phyloP scores from a whole-genome alignment of 2,113 vertebrate genomes.

The Perca fluviatilis region DNA sequence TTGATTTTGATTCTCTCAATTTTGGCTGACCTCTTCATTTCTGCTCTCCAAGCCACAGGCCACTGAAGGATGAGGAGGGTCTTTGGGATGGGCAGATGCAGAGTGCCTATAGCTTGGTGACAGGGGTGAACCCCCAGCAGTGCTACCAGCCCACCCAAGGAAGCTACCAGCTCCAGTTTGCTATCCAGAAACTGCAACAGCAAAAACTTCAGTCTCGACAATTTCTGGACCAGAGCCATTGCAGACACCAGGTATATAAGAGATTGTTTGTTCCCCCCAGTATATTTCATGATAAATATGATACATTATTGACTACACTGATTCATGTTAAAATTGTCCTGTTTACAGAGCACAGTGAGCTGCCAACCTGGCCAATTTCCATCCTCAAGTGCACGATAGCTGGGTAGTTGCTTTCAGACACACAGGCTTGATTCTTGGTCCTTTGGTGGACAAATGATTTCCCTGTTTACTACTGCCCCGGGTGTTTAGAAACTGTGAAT shows the following conservation, averaged over 20 bases:
- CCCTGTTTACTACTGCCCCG: neutral
- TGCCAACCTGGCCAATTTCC: constrained; percentile 12
- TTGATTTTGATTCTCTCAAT: neutral
- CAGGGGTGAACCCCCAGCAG: constrained; percentile 75
- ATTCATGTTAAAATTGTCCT: neutral
- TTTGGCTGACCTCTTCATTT: constrained; percentile 6
- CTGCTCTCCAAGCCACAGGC: constrained; percentile 69
- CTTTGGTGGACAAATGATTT: constrained; percentile 29
- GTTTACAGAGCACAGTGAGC: neutral
- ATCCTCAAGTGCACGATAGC: neutral
- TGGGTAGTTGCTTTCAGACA: constrained; percentile 28
- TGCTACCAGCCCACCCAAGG: constrained; percentile 76
- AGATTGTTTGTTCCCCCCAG: neutral
- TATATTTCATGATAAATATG: constrained; percentile 10
- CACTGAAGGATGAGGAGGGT: constrained; percentile 72
- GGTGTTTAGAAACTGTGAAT: too few species aligned
- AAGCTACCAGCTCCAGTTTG: constrained; percentile 90
- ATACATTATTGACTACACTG: neutral
- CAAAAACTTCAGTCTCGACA: constrained; percentile 89
- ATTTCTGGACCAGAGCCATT: constrained; percentile 87
- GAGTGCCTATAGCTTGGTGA: constrained; percentile 74
- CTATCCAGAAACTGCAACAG: constrained; percentile 92
- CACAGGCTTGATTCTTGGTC: constrained; percentile 7
- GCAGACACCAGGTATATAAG: constrained; percentile 86
- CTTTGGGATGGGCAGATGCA: constrained; percentile 83